Base-by-base conservation (phyloP, 64 coral and sea anemone genomes). In the Cladopsammia gracilis region DNA sequence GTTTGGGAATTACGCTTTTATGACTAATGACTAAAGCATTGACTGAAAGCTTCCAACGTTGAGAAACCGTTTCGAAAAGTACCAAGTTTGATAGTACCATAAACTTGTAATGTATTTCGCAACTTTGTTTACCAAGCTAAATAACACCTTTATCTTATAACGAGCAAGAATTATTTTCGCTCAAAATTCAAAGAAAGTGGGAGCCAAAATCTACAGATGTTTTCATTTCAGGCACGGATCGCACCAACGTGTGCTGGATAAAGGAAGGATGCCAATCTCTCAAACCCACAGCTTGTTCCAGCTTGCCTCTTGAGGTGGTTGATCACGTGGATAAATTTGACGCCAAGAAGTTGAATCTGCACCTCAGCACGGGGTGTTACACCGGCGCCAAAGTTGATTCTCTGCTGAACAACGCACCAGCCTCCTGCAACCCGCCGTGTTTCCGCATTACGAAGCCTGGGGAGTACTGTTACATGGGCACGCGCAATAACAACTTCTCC, bases 211-310 rank as follows among this genome's bases (percentile, higher is more conserved):
- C 34, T 34, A 34, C 34, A 34, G n/a, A n/a, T 2, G 34, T 34
- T 34, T 12, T 56, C 53, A 56, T 6, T 56, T 87, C 49, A 87
- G 85, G 85, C 25, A 87, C 67, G 20, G 85, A 87, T 87, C 85
- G 85, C 71, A 87, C 85, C 45, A 87, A 87, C 85, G 85, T 87
- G 6, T 87, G 85, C 16, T 87, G 85, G 85, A 22, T 87, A 53
- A 87, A 87, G 85, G 85, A 87, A 87, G 85, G 85, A 15, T 87
- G 85, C n/a, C 58, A 10, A 25, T 20, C 66, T 34, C 66, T 87
- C 44, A 25, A 48, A 15, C 60, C 85, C 19, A 42, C 51, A 1
- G 15, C 66, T 2, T 87, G 85, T 58, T 51, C 45, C 85, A 87
- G 66, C 23, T 52, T 87, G 3, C 85, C 85, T 87, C 85, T 87